These are phyloP conservation scores for Drosophila eugracilis DNA, from an alignment of 1,140 invertebrate species.

Conservation along the genomic window DNA sequence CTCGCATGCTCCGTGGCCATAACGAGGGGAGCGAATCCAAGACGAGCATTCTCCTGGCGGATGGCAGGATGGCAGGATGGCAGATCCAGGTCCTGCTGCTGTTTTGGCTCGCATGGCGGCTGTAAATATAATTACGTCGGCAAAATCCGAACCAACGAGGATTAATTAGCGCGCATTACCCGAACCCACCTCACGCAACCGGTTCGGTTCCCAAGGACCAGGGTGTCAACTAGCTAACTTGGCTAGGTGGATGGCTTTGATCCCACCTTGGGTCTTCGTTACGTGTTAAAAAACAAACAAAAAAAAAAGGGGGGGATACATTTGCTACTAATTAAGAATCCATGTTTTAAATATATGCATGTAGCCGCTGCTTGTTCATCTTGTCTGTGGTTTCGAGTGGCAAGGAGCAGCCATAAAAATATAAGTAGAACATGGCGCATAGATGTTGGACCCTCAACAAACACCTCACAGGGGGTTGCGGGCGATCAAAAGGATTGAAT, in stretches of 20 bases:
- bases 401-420: conserved; percentile 78
- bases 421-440: conserved; percentile 82
- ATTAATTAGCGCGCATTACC: conserved; percentile 84
- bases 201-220: conserved; percentile 28
- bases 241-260: conserved; percentile 35
- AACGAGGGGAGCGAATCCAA: conserved; percentile 35
- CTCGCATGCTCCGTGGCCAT: conserved; percentile 63
- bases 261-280: conserved; percentile 50
- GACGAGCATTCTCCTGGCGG: conserved; percentile 34
- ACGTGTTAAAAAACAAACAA: conserved; percentile 62
- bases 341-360: conserved; percentile 79
- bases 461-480: conserved; percentile 28
- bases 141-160: conserved; percentile 84
- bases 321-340: conserved; percentile 84
- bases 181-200: conserved; percentile 52
- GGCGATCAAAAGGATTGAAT: conserved; percentile 44
- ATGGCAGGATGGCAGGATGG: no score
- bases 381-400: conserved; percentile 64
- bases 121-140: conserved; percentile 84
- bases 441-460: conserved; percentile 63
- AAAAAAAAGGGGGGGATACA: no score
- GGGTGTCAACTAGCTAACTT: conserved; percentile 74
- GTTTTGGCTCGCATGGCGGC: conserved; percentile 68
- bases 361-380: conserved; percentile 45
- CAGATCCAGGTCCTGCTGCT: conserved; percentile 24